Evolutionary conservation across 2,888 invertebrate species (phyloP), one percentile per base, ranked within the genome.

Genomic region (Pseudococcus viburni): DNA sequence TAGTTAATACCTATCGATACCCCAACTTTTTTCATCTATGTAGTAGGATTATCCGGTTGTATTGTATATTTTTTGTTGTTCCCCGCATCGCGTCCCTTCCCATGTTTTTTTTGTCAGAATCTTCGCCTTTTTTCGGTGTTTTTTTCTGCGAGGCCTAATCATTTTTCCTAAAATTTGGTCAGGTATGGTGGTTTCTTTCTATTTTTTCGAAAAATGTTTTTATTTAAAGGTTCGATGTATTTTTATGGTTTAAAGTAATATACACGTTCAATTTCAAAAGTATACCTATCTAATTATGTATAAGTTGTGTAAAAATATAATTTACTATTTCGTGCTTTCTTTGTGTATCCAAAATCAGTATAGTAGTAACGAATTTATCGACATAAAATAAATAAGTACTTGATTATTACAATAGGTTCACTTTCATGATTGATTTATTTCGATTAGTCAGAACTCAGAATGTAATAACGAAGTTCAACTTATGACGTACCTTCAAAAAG

Each of bases 241-340:
- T 80, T 77, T 80, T 80, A 42, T 42, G 19, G 80, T 42, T 1
- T 80, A 80, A 46, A 33, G 8, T 80, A 46, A 46, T 77, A 8
- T 80, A 80, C 19, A n/a, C 1, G 17, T 80, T 80, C 46, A 80
- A 46, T 46, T 80, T 15, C 80, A 11, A 80, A 80, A n/a, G 19
- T 77, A 77, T 39, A 26, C 59, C 59, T 59, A 48, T 39, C 6
- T 80, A 22, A 80, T 80, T 39, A n/a, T n/a, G n/a, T n/a, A n/a
- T 80, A 80, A 42, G 80, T 46, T 46, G 33, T 80, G 46, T 59
- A 59, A 59, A 22, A 59, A 59, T 59, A 59, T 59, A 59, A 59
- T 77, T 12, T 17, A 3, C 6, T 39, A 39, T 8, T 77, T 39
- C 11, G 73, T 33, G 68, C 26, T 39, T 15, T 77, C 39, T 77